Evolutionary conservation across 2,888 invertebrate species (phyloP), one percentile per base, ranked within the genome.

Genomic region (Penaeus monodon): DNA sequence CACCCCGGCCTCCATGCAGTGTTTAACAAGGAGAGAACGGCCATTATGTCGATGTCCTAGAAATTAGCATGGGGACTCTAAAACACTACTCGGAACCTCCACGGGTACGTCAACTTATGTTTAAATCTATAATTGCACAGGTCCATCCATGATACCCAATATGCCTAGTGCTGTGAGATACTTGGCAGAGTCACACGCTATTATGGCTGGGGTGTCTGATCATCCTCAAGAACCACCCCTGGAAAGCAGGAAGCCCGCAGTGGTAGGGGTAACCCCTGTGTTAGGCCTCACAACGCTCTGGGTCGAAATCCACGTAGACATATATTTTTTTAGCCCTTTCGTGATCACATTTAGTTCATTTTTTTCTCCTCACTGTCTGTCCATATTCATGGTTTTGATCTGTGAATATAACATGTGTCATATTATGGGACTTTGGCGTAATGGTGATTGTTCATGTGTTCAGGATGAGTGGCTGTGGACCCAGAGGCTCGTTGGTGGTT

Each of bases 31-130:
- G 73, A 79, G 82, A 82, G 79, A 85, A 85, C 79, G 78, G 33
- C 73, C 85, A 85, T 85, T 80, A 78, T 79, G 79, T 85, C 85
- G 85, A 85, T 85, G 85, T 85, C 68, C 57, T 85, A 76, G 85
- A 77, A 77, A 77, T 77, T 77, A 77, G 77, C 63, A 77, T 49
- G 81, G 81, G 70, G 81, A 76, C 63, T 44, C 82, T 82, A 82
- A 44, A 38, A 79, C 65, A 79, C 79, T 85, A 85, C 64, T 85
- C 79, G 79, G 79, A 85, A 85, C 85, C 73, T 82, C 65, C 24
- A 79, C 70, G 85, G 85, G 78, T 57, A 85, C 85, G 85, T 85
- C 70, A 79, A 85, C 85, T 85, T 85, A 85, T 85, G 85, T 29
- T 85, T 85, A 85, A 85, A 70, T 68, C 70, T 85, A 85, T 79